Evolutionary conservation across 2,113 vertebrate species (phyloP).

Genomic region (Gallinago paraguaiae): DNA sequence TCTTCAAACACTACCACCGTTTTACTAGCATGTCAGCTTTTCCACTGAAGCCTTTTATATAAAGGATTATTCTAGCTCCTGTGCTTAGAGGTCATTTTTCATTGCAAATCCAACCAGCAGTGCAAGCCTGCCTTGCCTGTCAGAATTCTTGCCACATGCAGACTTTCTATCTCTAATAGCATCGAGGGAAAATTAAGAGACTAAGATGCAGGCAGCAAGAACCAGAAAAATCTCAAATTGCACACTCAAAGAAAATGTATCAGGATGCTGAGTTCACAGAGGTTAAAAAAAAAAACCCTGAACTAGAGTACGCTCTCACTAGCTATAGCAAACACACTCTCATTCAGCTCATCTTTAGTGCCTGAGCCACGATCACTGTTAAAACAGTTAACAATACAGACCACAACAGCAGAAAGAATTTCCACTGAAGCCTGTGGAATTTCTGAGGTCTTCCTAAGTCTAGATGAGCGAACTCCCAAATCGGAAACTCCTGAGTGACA

Average conservation of each 20-base stretch:
- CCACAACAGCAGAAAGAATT: background rate
- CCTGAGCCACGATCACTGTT: background rate
- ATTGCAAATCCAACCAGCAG: background rate
- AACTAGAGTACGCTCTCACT: background rate
- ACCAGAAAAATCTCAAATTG: background rate
- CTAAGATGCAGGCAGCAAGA: background rate
- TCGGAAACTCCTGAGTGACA: background rate
- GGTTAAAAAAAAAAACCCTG: background rate
- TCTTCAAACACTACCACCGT: background rate
- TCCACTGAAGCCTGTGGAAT: background rate
- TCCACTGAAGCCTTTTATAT: background rate
- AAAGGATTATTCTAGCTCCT: conserved; percentile 37
- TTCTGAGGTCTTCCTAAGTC: background rate
- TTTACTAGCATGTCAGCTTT: conserved; percentile 20
- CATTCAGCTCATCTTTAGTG: background rate
- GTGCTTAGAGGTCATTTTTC: background rate
- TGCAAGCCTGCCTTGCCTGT: background rate
- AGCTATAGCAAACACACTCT: background rate
- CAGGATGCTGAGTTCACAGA: background rate
- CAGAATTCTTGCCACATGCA: background rate
- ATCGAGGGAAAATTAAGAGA: background rate
- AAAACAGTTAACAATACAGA: background rate
- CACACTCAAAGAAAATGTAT: rapidly evolving
- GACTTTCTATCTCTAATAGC: background rate
- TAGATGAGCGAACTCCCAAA: background rate